A percentile compares a stretch with the other conserved stretches of the same genome.
These are phyloP conservation scores for Drosophila paulistorum DNA, from an alignment of 1,140 invertebrate species.

Conservation along the genomic window DNA sequence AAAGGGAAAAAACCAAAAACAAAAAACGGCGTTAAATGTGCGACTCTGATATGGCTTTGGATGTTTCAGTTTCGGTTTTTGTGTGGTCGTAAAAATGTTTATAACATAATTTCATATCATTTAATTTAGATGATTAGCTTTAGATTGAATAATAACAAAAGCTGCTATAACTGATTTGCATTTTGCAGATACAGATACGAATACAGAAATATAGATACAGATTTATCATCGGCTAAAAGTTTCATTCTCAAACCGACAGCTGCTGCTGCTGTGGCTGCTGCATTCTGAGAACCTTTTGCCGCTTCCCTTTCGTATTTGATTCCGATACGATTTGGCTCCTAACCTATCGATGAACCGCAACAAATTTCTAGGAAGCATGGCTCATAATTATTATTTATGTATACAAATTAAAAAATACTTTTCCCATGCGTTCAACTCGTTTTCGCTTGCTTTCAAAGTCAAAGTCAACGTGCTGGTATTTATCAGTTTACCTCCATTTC, in stretches of 20 bases:
- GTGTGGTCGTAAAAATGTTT: conserved; percentile 65
- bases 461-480: background rate
- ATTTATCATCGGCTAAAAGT: background rate
- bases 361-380: conserved; percentile 51
- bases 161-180: background rate
- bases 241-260: background rate
- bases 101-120: conserved; percentile 80
- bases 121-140: conserved; percentile 76
- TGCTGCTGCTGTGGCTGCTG: conserved; percentile 12
- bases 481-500: conserved; percentile 46
- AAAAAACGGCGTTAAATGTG: conserved; percentile 63
- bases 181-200: background rate
- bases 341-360: conserved; percentile 53
- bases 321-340: background rate
- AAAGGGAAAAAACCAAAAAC: conserved; percentile 22
- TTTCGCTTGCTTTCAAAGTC: conserved; percentile 14
- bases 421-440: conserved; percentile 57
- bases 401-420: conserved; percentile 72
- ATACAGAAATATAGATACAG: background rate
- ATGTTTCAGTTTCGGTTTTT: conserved; percentile 52
- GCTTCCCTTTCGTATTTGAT: background rate
- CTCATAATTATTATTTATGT: conserved; percentile 75
- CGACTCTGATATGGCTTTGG: conserved; percentile 44
- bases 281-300: conserved; percentile 58
- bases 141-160: conserved; percentile 65